Conservation (phyloP, 2,797 vertebrate species). For the Spondyliosoma cantharus region DNA sequence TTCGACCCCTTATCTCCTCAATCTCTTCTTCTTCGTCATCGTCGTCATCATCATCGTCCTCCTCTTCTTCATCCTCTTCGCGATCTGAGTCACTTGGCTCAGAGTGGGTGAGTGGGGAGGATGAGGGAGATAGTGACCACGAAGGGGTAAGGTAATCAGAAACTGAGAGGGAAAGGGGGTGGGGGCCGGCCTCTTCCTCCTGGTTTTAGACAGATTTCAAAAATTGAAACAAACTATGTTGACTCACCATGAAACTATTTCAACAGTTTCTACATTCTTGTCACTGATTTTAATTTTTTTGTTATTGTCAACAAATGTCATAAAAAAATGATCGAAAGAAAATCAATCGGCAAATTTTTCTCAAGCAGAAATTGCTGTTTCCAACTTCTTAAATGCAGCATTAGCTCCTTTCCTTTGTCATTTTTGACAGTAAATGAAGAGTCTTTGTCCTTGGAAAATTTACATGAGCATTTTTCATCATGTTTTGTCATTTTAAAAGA, state of each 20-base stretch:
- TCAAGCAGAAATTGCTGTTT: too few relatives aligned
- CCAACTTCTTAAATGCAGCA: too few relatives aligned
- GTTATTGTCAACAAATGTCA: neutral
- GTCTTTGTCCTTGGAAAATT: too few relatives aligned
- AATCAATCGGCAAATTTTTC: too few relatives aligned
- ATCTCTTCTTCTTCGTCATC: slow-evolving; percentile 85
- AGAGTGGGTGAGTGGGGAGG: slow-evolving; percentile 85
- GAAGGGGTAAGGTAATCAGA: slow-evolving; percentile 89
- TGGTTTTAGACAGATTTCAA: slow-evolving; percentile 51
- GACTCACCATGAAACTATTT: neutral
- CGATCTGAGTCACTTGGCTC: slow-evolving; percentile 86
- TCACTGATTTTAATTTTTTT: neutral
- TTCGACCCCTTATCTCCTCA: slow-evolving; percentile 83
- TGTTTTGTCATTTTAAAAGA: too few relatives aligned
- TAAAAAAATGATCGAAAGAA: too few relatives aligned
- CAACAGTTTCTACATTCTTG: neutral
- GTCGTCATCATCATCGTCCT: slow-evolving; percentile 84
- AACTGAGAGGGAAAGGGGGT: slow-evolving; percentile 84
- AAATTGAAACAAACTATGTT: slow-evolving; percentile 13
- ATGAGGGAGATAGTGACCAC: slow-evolving; percentile 87
- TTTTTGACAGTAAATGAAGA: too few relatives aligned
- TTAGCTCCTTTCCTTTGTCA: too few relatives aligned
- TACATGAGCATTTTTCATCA: too few relatives aligned
- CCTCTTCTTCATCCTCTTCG: slow-evolving; percentile 86
- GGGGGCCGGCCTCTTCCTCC: slow-evolving; percentile 85